A percentile compares a stretch with the other conserved stretches of the same genome.
Conservation (phyloP, 2,888 invertebrate genomes). For the Euplexia lucipara region DNA sequence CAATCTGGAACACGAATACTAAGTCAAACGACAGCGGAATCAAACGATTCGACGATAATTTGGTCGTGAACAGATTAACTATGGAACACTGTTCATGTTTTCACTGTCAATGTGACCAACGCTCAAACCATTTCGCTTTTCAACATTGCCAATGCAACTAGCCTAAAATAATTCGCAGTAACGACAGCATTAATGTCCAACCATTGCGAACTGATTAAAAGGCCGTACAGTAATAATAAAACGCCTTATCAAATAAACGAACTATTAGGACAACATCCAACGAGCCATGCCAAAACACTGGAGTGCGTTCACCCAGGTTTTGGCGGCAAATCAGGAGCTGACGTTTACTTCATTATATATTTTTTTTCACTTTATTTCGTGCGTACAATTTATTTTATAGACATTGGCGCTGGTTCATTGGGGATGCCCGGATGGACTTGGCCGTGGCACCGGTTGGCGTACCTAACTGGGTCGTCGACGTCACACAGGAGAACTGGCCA, state of each 20-base stretch:
- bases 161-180: conserved; percentile 43
- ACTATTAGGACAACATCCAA: conserved; percentile 89
- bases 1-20: conserved; percentile 57
- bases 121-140: conserved; percentile 37
- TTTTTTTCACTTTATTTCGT: conserved; percentile 85
- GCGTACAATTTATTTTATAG: conserved; percentile 90
- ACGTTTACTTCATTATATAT: conserved; percentile 88
- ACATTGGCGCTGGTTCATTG: conserved; percentile 90
- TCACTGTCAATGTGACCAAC: conserved; percentile 52
- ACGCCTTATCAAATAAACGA: conserved; percentile 84
- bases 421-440: conserved; percentile 90
- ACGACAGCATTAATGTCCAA: conserved; percentile 46
- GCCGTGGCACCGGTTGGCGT: conserved; percentile 90
- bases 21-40: conserved; percentile 51
- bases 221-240: conserved; percentile 71
- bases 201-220: conserved; percentile 55
- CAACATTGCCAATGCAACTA: conserved; percentile 40
- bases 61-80: conserved; percentile 35
- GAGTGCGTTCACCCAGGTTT: conserved; percentile 89
- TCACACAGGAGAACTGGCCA: conserved; percentile 88
- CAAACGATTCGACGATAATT: conserved; percentile 33
- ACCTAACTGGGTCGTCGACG: conserved; percentile 89
- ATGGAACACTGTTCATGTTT: conserved; percentile 9
- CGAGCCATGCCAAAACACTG: conserved; percentile 87
- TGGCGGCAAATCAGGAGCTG: conserved; percentile 86